Base-by-base conservation (phyloP, 2,888 invertebrate genomes). In the Phortica okadai region DNA sequence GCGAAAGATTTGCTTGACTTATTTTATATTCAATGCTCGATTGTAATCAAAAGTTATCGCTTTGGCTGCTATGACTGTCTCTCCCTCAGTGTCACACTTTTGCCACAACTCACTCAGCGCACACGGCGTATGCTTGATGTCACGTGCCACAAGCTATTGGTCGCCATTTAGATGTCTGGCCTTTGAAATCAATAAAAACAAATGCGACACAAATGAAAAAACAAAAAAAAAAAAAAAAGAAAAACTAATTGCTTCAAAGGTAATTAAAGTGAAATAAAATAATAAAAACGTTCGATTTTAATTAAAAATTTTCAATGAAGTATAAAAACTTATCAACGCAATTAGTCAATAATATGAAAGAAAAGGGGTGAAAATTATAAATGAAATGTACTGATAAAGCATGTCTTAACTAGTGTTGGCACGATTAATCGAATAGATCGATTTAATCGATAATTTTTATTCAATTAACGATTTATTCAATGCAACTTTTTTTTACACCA, bases 21-120 rank as follows among this genome's bases (percentile, higher is more conserved):
- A 90, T 90, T 90, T 90, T 78, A 89, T 88, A 90, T 90, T 89
- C 90, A 81, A 79, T 82, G 84, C 90, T 87, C 85, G 89, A 83
- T 86, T 86, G 88, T 90, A 89, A 90, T 90, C 90, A 89, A 90
- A 90, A 90, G 88, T 89, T 90, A 90, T 89, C 86, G 82, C 82
- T 80, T 82, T 81, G n/a, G 42, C 69, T 59, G 42, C 59, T 11
- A 54, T 6, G 8, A 14, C 62, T 66, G 54, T 50, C 33, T 25
- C 11, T 56, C 54, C 6, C 50, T 56, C 50, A 11, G 11, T 44
- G 6, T 44, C 44, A n/a, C 67, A 42, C n/a, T 44, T 54, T 70
- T 59, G 59, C n/a, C 59, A 16, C n/a, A 14, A 25, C 62, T 41
- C 11, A 10, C 66, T 66, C 33, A 54, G 14, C 21, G 21, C 21